phyloP scores from a whole-genome alignment of 2,113 vertebrate species.

The Carollia perspicillata region DNA sequence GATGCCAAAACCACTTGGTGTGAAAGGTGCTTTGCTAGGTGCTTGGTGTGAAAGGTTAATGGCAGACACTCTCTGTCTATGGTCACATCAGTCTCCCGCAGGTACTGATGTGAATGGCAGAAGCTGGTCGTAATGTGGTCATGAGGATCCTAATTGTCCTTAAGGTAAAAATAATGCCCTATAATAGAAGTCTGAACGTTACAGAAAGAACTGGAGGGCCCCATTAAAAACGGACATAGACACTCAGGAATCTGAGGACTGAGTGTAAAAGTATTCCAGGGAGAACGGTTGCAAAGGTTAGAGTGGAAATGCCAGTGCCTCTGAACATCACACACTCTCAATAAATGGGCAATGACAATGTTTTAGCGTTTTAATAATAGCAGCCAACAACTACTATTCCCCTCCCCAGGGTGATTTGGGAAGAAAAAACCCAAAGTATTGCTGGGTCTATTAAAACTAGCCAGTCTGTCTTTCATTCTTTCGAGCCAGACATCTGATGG shows the following conservation, averaged over 20 bases:
- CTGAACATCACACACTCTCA: not conserved
- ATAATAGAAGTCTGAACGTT: not conserved
- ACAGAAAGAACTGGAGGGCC: not conserved
- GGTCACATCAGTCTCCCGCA: slow-evolving; percentile 39
- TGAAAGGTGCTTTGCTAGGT: not conserved
- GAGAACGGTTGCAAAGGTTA: slow-evolving; percentile 12
- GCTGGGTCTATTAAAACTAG: slow-evolving; percentile 70
- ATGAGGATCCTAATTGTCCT: not conserved
- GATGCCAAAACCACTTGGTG: not conserved
- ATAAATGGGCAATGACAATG: not conserved
- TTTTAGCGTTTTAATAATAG: slow-evolving; percentile 45
- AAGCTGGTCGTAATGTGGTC: not conserved
- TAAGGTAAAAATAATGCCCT: slow-evolving; percentile 58
- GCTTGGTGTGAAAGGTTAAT: not conserved
- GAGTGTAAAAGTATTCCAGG: slow-evolving; percentile 23
- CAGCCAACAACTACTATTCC: not conserved
- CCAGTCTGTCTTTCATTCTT: slow-evolving; percentile 62
- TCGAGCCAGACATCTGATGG: slow-evolving; percentile 69
- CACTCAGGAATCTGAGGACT: not conserved
- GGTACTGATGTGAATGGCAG: not conserved
- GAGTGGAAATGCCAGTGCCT: not conserved
- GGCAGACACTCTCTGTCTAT: not conserved
- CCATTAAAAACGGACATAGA: slow-evolving; percentile 20
- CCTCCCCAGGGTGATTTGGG: not conserved
- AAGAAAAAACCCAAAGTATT: not conserved